Evolutionary conservation across 2,888 invertebrate genomes (phyloP).

Genomic region (Eumerus sabulonum): DNA sequence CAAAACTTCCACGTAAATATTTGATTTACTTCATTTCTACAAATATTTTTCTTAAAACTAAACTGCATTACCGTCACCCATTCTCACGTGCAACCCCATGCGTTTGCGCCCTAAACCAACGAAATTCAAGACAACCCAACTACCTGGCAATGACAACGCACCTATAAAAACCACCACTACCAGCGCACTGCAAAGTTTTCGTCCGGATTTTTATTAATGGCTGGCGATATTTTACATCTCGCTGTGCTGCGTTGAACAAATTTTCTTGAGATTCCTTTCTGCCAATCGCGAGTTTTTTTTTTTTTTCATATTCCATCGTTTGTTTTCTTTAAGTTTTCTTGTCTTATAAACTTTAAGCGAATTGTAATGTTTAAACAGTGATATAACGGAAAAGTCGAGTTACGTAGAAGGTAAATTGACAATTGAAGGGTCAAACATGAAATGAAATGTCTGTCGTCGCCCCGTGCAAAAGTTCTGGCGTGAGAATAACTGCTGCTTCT

Average conservation of each 20-base stretch:
- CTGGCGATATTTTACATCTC: slow-evolving; percentile 67
- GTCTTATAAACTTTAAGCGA: slow-evolving; percentile 31
- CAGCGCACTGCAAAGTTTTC: slow-evolving; percentile 61
- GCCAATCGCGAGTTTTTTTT: slow-evolving; percentile 48
- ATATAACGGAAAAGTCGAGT: slow-evolving; percentile 16
- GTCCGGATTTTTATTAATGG: slow-evolving; percentile 65
- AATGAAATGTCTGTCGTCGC: not conserved
- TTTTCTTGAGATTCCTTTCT: slow-evolving; percentile 40
- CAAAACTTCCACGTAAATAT: no score
- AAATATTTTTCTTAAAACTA: no score
- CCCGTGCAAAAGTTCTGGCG: slow-evolving; percentile 45
- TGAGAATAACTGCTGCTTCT: slow-evolving; percentile 49
- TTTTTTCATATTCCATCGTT: slow-evolving; percentile 27
- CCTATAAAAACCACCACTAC: slow-evolving; percentile 35
- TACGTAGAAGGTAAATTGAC: slow-evolving; percentile 54
- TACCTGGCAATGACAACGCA: slow-evolving; percentile 23
- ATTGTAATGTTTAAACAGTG: slow-evolving; percentile 55
- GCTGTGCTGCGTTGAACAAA: slow-evolving; percentile 54
- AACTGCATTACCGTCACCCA: no score
- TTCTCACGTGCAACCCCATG: no score
- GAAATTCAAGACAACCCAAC: not conserved
- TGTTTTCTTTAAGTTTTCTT: slow-evolving; percentile 24
- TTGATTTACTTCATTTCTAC: no score
- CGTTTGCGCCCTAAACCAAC: slow-evolving; percentile 11
- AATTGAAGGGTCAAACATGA: slow-evolving; percentile 27